A percentile compares a stretch with the other conserved stretches of the same genome.
These are phyloP conservation scores for Bos taurus DNA, from an alignment of 2,113 vertebrate genomes.

Conservation along the genomic window DNA sequence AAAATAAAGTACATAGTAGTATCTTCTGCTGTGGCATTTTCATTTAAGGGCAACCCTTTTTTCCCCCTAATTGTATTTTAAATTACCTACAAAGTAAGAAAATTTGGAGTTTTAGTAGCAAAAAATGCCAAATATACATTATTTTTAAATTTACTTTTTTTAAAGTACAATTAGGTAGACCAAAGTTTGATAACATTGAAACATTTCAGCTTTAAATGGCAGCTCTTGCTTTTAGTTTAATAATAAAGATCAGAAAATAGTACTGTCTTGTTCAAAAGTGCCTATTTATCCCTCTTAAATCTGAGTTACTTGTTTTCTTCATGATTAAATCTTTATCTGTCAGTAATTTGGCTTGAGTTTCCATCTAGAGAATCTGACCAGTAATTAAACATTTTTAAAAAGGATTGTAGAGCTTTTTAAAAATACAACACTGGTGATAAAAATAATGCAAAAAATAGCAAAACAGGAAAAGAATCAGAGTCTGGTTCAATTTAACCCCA, in stretches of 20 bases:
- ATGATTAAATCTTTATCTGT: neutral
- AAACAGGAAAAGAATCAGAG: neutral
- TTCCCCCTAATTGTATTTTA: neutral
- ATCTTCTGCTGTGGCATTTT: neutral
- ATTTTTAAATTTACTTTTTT: neutral
- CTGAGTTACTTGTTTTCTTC: neutral
- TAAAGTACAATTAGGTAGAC: neutral
- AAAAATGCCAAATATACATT: neutral
- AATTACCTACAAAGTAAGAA: neutral
- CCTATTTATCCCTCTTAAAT: neutral
- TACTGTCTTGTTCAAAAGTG: neutral
- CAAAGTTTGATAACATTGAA: neutral
- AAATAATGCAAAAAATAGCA: neutral
- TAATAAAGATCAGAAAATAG: neutral
- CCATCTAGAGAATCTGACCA: neutral
- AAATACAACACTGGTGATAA: neutral
- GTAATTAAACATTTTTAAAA: constrained; percentile 5
- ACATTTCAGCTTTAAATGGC: constrained; percentile 33
- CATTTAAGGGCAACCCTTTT: neutral
- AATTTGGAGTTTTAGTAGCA: neutral
- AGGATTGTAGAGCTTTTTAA: neutral
- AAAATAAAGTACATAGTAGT: constrained; percentile 1
- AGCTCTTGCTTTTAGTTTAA: constrained; percentile 47
- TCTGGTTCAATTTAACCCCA: neutral
- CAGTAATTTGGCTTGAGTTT: constrained; percentile 8